These are phyloP conservation scores for Eretmochelys imbricata DNA, from an alignment of 2,113 vertebrate genomes.

Conservation along the genomic window DNA sequence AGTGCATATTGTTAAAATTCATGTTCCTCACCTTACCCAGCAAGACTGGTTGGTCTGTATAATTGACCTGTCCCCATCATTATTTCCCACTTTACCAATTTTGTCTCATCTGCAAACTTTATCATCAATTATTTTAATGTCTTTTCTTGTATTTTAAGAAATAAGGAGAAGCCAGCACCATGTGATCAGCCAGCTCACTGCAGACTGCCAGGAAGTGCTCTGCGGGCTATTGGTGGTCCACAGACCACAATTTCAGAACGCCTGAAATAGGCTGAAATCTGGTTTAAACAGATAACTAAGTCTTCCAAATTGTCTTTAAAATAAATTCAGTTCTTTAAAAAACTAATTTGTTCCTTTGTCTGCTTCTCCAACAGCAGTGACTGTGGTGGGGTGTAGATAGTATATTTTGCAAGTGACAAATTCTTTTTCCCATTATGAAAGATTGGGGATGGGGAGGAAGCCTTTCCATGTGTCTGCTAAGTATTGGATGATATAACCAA, in stretches of 20 bases:
- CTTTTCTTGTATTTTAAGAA: not conserved
- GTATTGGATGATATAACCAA: not conserved
- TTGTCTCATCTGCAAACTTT: not conserved
- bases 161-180: not conserved
- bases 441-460: not conserved
- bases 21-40: not conserved
- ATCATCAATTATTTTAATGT: not conserved
- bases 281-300: not conserved
- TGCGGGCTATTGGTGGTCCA: not conserved
- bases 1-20: not conserved
- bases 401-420: not conserved
- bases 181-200: not conserved
- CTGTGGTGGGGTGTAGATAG: not conserved
- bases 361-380: not conserved
- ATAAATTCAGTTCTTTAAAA: not conserved
- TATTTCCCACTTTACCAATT: not conserved
- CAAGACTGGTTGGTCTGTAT: not conserved
- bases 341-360: not conserved
- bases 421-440: not conserved
- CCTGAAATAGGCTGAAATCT: not conserved
- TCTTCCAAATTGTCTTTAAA: not conserved
- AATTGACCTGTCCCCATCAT: not conserved
- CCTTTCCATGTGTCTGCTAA: not conserved
- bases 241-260: not conserved
- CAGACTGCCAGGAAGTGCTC: not conserved